phyloP scores from a whole-genome alignment of 1,140 invertebrate species.

The Drosophila subobscura region DNA sequence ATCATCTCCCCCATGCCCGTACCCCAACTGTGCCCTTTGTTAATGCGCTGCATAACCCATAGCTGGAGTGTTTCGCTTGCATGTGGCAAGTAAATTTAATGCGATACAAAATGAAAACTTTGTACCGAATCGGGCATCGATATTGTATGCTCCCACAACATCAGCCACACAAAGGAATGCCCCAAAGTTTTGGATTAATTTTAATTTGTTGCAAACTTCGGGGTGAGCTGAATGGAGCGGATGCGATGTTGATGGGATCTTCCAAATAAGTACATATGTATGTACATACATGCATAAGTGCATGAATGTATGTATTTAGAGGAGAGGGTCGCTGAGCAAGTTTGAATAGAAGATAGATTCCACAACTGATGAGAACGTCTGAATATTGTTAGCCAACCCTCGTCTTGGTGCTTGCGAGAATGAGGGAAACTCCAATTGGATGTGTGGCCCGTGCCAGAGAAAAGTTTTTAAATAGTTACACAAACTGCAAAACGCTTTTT shows the following conservation, averaged over 20 bases:
- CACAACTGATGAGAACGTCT: background rate
- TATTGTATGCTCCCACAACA: conserved; percentile 7
- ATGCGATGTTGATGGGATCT: background rate
- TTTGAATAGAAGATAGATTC: too few species aligned
- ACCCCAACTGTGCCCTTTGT: conserved; percentile 40
- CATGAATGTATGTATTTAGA: conserved; percentile 21
- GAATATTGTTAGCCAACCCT: background rate
- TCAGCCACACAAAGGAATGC: conserved; percentile 19
- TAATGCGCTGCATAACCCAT: conserved; percentile 76
- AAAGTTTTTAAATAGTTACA: conserved; percentile 76
- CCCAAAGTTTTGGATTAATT: conserved; percentile 45
- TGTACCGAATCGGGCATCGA: conserved; percentile 37
- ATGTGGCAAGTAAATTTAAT: conserved; percentile 69
- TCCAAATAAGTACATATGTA: conserved; percentile 25
- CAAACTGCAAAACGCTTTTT: conserved; percentile 62
- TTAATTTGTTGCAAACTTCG: conserved; percentile 57
- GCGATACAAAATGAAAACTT: conserved; percentile 58
- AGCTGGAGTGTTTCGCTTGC: conserved; percentile 40
- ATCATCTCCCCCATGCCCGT: conserved; percentile 31
- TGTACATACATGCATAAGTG: conserved; percentile 24
- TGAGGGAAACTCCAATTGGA: conserved; percentile 18
- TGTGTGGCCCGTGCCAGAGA: conserved; percentile 4
- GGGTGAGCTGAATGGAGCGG: conserved; percentile 18
- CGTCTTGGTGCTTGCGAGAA: conserved; percentile 1
- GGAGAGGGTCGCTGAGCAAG: conserved; percentile 10